Evolutionary conservation across 2,888 invertebrate genomes (phyloP).

Genomic region (Dryomyza anilis): DNA sequence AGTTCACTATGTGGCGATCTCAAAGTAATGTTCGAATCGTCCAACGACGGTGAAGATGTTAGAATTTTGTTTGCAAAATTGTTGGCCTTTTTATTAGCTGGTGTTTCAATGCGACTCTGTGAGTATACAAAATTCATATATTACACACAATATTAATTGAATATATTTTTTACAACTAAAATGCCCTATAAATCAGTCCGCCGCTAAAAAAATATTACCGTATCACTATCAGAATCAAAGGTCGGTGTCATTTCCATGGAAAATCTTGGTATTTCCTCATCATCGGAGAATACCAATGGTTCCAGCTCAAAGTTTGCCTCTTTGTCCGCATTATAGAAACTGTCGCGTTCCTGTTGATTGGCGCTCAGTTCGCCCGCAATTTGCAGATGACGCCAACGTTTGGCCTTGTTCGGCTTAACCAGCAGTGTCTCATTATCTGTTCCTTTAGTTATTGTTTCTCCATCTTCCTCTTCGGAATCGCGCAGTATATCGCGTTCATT

Average conservation of each 20-base stretch:
- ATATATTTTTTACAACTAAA: neutral
- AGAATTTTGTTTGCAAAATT: conserved; percentile 50
- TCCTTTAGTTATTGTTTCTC: no score
- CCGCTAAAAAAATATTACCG: conserved; percentile 49
- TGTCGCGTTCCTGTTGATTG: conserved; percentile 63
- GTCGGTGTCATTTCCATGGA: conserved; percentile 61
- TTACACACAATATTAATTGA: no score
- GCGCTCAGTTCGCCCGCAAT: conserved; percentile 37
- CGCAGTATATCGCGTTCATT: conserved; percentile 58
- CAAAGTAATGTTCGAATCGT: conserved; percentile 50
- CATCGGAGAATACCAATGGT: conserved; percentile 67
- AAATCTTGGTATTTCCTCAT: conserved; percentile 64
- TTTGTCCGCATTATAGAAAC: conserved; percentile 68
- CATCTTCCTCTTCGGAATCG: conserved; percentile 58
- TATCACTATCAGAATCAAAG: conserved; percentile 61
- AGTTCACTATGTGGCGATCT: conserved; percentile 45
- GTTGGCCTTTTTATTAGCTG: conserved; percentile 54
- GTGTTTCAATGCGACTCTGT: conserved; percentile 60
- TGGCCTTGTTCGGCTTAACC: conserved; percentile 39
- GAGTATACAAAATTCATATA: no score
- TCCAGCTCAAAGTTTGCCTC: conserved; percentile 65
- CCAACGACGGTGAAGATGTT: conserved; percentile 48
- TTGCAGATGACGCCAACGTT: conserved; percentile 52
- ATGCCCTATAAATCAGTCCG: neutral
- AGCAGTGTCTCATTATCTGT: conserved; percentile 7